Conservation (phyloP, 1,140 invertebrate species). For the Thereuonema tuberculata region DNA sequence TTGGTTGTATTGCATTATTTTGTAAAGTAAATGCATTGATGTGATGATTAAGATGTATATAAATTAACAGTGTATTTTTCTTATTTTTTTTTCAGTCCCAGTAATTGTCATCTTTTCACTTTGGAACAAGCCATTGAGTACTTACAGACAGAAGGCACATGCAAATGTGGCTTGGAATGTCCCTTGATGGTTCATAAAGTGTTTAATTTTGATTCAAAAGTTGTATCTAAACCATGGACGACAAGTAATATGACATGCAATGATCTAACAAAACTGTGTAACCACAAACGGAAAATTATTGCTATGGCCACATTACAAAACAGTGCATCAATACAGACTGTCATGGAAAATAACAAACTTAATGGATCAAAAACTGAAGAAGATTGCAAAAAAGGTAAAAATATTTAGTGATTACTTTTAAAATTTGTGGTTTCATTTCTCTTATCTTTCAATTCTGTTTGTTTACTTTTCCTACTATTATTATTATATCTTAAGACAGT, state of each 20-base stretch:
- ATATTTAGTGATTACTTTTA: too few relatives aligned
- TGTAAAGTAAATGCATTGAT: neutral
- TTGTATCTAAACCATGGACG: slow-evolving; percentile 51
- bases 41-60: neutral
- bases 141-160: slow-evolving; percentile 75
- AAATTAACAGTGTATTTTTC: slow-evolving; percentile 8
- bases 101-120: slow-evolving; percentile 65
- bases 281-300: slow-evolving; percentile 71
- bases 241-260: slow-evolving; percentile 23
- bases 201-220: slow-evolving; percentile 88
- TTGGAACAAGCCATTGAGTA: slow-evolving; percentile 77
- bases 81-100: slow-evolving; percentile 63
- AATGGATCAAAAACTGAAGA: slow-evolving; percentile 13
- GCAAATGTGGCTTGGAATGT: slow-evolving; percentile 91
- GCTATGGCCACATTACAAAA: slow-evolving; percentile 35
- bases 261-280: slow-evolving; percentile 54
- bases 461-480: too few relatives aligned
- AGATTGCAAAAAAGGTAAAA: slow-evolving; percentile 14
- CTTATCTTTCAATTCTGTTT: too few relatives aligned
- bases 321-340: slow-evolving; percentile 5
- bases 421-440: too few relatives aligned
- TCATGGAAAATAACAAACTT: neutral
- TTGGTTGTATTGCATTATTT: neutral
- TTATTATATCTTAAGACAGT: too few relatives aligned
- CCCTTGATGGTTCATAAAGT: slow-evolving; percentile 72